Conservation (phyloP, 2,888 invertebrate genomes). For the Caradrina kadenii region DNA sequence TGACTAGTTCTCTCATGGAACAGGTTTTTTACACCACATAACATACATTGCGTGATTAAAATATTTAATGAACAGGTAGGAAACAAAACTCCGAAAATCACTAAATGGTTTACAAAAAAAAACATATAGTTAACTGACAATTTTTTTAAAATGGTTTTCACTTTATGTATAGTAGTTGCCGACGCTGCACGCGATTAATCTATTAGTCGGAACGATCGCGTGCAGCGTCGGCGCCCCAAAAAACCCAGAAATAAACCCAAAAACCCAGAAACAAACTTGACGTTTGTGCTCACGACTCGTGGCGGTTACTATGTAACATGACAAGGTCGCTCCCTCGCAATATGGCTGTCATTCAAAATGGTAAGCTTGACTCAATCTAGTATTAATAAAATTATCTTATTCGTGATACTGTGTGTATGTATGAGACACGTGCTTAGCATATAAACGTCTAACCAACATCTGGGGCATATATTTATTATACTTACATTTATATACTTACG, state of each 20-base stretch:
- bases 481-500: neutral
- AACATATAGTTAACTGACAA: slow-evolving; percentile 13
- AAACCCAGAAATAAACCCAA: no score
- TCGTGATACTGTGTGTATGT: neutral
- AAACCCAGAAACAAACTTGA: no score
- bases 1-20: neutral
- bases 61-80: neutral
- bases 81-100: neutral
- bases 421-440: slow-evolving; percentile 38
- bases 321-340: slow-evolving; percentile 18
- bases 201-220: no score
- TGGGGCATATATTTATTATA: neutral
- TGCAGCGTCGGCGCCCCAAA: no score
- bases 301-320: no score
- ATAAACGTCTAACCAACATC: slow-evolving; percentile 12
- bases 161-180: no score
- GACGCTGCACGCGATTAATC: no score
- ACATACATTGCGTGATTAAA: neutral
- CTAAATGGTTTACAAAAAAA: neutral
- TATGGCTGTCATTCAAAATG: slow-evolving; percentile 20
- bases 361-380: slow-evolving; percentile 15
- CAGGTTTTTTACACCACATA: neutral
- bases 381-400: slow-evolving; percentile 23
- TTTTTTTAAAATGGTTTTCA: slow-evolving; percentile 9
- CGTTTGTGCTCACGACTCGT: no score